A percentile compares a stretch with the other conserved stretches of the same genome.
Conservation (phyloP, 2,797 vertebrate species). For the Trachurus trachurus region DNA sequence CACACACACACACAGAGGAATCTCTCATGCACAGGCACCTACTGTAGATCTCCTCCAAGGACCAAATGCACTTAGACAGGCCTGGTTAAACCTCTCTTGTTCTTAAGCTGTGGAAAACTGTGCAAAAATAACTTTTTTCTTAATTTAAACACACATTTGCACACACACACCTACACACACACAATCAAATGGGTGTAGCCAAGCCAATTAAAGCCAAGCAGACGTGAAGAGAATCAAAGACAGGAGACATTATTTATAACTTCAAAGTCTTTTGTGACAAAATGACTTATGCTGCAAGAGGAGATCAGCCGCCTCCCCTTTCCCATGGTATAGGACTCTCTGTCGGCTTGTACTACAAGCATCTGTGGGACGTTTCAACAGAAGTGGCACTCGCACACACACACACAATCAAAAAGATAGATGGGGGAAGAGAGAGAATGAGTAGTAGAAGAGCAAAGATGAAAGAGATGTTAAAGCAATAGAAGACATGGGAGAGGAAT, state of each 20-base stretch:
- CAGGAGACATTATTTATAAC: slow-evolving; percentile 61
- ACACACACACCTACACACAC: background rate
- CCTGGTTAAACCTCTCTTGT: slow-evolving; percentile 51
- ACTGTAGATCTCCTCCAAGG: slow-evolving; percentile 30
- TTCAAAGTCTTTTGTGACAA: slow-evolving; percentile 66
- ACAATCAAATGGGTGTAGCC: slow-evolving; percentile 11
- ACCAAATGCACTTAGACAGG: slow-evolving; percentile 49
- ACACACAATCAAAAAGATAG: slow-evolving; percentile 36
- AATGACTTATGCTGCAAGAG: slow-evolving; percentile 32
- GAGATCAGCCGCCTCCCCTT: slow-evolving; percentile 35
- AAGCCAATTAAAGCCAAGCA: slow-evolving; percentile 61
- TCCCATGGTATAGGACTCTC: slow-evolving; percentile 32
- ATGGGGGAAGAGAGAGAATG: background rate
- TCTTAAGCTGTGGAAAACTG: slow-evolving; percentile 24
- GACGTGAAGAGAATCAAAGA: slow-evolving; percentile 41
- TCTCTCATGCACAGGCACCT: slow-evolving; percentile 22
- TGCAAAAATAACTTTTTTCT: slow-evolving; percentile 33
- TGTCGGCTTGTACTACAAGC: slow-evolving; percentile 35
- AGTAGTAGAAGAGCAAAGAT: slow-evolving; percentile 41
- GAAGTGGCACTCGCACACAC: slow-evolving; percentile 26
- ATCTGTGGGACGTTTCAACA: slow-evolving; percentile 24
- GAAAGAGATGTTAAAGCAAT: slow-evolving; percentile 47
- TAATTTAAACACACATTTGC: slow-evolving; percentile 7
- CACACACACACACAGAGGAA: slow-evolving; percentile 21
- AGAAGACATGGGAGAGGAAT: background rate